Conservation (phyloP, 2,113 vertebrate genomes). For the Arenaria interpres region DNA sequence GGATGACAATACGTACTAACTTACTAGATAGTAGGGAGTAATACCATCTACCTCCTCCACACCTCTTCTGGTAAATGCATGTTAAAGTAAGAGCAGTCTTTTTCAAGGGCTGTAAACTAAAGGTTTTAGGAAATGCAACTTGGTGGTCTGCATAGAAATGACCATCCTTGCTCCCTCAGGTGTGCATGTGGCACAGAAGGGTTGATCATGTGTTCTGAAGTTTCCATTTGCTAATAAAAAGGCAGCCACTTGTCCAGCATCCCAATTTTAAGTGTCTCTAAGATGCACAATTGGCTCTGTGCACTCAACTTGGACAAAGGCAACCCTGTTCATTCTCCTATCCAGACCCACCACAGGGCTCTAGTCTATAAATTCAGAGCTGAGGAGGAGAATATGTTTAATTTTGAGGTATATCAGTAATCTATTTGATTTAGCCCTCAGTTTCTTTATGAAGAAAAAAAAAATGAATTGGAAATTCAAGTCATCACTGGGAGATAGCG, state of each 20-base stretch:
- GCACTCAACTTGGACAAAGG: neutral
- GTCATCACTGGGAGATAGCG: neutral
- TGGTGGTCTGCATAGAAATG: neutral
- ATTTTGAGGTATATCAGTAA: neutral
- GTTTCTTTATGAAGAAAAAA: neutral
- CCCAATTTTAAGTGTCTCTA: neutral
- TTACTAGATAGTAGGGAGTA: neutral
- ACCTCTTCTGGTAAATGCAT: neutral
- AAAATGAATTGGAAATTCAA: neutral
- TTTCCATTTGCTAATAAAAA: neutral
- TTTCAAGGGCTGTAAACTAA: neutral
- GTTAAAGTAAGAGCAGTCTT: neutral
- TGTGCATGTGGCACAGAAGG: neutral
- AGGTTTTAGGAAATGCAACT: neutral
- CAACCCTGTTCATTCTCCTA: neutral
- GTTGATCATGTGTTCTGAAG: neutral
- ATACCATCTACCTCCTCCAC: neutral
- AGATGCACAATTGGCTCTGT: neutral
- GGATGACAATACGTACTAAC: neutral
- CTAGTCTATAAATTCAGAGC: neutral
- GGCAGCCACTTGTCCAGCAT: neutral
- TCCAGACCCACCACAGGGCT: fast-evolving
- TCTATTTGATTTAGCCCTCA: neutral
- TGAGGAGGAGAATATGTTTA: neutral
- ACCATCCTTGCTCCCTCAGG: neutral